Base-by-base conservation (phyloP, 1,140 invertebrate species). In the Saccostrea cuccullata region DNA sequence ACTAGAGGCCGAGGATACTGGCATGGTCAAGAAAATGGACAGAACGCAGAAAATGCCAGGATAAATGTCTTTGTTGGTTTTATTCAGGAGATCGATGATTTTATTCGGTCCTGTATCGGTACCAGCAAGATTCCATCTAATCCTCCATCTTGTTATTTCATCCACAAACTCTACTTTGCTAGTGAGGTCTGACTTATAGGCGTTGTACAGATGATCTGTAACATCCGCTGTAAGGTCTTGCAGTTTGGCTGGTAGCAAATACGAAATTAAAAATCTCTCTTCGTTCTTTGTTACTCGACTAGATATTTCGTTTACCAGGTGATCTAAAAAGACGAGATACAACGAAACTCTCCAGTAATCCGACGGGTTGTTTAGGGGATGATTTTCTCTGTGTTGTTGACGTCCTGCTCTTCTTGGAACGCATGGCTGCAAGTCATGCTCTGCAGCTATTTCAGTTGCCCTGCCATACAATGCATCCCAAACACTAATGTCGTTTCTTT, bases 1-100 rank as follows among this genome's bases (percentile, higher is more conserved):
- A 26, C 82, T 60, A 17, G 86, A 56, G 8, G 89, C 89, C 20
- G 86, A 77, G 40, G 89, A 87, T 36, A 89, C 86, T 70, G 89
- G 60, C 67, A 89, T 87, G 36, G 86, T 30, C n/a, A 89, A 73
- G 26, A 89, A 77, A 15, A 88, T 12, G 47, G 84, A 64, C 5
- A 88, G 30, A 36, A 36, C 30, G 30, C 30, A 36, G 30, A 36
- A 55, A 40, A 87, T 47, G 40, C 58, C 60, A 11, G 87, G 87
- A 55, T 87, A 87, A 20, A 87, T 23, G 30, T 87, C 70, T 40
- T 26, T 77, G 70, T 77, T 77, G n/a, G 70, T 77, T 23, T n/a
- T 26, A 56, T 85, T 60, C 13, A 85, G 17, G 20, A 60, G 47
- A 20, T 30, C 58, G 26, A 17, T 58, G 20, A 56, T 56, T 26